Base-by-base conservation (phyloP, 2,113 vertebrate species). In the Sialia sialis region DNA sequence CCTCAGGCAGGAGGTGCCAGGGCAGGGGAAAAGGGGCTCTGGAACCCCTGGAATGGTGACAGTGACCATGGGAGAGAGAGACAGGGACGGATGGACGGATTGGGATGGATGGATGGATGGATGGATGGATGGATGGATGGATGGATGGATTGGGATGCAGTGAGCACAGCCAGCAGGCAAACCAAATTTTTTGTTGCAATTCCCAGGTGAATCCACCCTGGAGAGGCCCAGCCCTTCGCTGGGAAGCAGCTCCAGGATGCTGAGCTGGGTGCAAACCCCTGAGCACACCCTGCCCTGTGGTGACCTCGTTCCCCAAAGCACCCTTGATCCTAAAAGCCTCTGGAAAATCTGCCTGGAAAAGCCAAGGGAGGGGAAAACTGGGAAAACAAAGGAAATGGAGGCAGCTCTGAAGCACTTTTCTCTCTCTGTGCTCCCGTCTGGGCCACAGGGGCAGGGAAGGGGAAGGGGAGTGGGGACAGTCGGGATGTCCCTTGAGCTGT, bases 301-400 rank as follows among this genome's bases (percentile, higher is more conserved):
- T 68, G 44, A 68, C 44, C 44, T 27, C 4, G 0, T 68, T 27
- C 25, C 16, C 14, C 36, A 36, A 36, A 27, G 13, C 26, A 38
- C 46, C 58, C 82, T 56, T 93, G 83, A 97, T 77, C 86, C 76
- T n/a, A 89, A 97, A 95, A 97, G 67, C 96, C 89, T 96, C 90
- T 23, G 69, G 95, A 97, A 97, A 97, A 97, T 93, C 94, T 66
- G 80, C 92, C 90, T 23, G 67, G 95, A n/a, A 51, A 51, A 96
- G 95, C 93, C 93, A 91, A 89, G 90, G 7, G 54, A 69, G 54
- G 41, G 29, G 8, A 13, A 0, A 26, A 48, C 92, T 72, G 74
- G 30, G 82, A 94, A 92, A 84, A 51, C 73, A 46, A 67, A 93
- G 90, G 5, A 67, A 94, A 87, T 49, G 91, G 89, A 22, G 44